Percentiles rank a stretch among this genome's conserved stretches.
Evolutionary conservation across 2,113 vertebrate genomes (phyloP).

Genomic region (Pseudorectes ferrugineus): DNA sequence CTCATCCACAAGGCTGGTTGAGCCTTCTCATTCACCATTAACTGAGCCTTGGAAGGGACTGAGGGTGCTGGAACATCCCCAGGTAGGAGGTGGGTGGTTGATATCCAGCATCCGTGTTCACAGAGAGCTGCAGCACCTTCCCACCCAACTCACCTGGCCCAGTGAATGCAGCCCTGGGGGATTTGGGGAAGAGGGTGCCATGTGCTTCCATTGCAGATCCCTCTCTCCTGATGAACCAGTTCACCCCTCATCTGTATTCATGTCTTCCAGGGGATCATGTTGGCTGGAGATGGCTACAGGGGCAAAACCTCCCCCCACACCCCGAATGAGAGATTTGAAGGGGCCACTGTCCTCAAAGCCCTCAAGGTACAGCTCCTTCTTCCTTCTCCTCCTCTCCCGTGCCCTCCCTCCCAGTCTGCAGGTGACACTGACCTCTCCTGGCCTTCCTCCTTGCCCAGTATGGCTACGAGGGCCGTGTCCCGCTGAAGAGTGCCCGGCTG

Average conservation of each 20-base stretch:
- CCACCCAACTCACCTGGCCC: background rate
- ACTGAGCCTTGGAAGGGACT: background rate
- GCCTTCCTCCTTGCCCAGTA: conserved; percentile 66
- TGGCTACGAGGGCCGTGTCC: conserved; percentile 88
- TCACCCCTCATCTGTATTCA: fast-evolving
- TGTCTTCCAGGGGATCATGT: conserved; percentile 78
- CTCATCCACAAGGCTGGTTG: background rate
- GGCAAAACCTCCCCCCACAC: conserved; percentile 95
- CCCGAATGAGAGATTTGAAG: conserved; percentile 95
- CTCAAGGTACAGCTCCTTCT: conserved; percentile 76
- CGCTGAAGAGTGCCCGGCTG: conserved; percentile 85
- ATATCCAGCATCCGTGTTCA: background rate
- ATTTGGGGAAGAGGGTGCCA: background rate
- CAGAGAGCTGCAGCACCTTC: background rate
- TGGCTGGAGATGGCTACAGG: conserved; percentile 92
- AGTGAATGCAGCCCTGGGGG: background rate
- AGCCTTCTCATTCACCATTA: background rate
- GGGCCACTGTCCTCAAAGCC: conserved; percentile 92
- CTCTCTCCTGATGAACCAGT: background rate
- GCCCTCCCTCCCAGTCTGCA: fast-evolving
- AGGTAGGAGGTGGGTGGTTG: background rate
- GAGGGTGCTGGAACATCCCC: background rate
- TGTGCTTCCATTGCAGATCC: background rate
- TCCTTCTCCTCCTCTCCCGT: background rate
- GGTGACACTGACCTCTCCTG: fast-evolving